Evolutionary conservation across 2,888 invertebrate genomes (phyloP).

Genomic region (Heliconius ismenius): DNA sequence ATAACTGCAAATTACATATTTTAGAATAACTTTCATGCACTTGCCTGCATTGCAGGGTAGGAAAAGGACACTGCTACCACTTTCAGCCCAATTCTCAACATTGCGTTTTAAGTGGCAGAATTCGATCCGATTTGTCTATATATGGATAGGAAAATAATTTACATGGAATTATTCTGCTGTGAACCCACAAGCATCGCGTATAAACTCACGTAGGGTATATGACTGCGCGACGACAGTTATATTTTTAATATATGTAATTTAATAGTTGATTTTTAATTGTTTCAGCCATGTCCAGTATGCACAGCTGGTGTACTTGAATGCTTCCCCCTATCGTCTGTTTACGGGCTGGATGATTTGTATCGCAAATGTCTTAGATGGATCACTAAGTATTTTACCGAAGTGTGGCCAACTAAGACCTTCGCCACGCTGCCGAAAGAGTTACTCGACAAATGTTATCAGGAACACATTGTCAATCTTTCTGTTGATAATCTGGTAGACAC

Average conservation of each 20-base stretch:
- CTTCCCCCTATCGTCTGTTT: slow-evolving; percentile 91
- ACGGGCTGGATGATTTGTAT: slow-evolving; percentile 93
- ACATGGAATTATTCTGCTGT: not conserved
- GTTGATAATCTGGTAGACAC: slow-evolving; percentile 91
- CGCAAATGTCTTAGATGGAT: slow-evolving; percentile 94
- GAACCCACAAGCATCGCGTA: not conserved
- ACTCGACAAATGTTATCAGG: slow-evolving; percentile 91
- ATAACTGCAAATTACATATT: not conserved
- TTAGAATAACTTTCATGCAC: not conserved
- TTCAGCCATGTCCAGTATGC: slow-evolving; percentile 93
- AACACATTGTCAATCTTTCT: slow-evolving; percentile 89
- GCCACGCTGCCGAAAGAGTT: slow-evolving; percentile 91
- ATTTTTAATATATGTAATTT: not conserved
- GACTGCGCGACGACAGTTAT: not conserved
- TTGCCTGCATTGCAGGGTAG: too few relatives aligned
- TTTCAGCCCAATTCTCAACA: not conserved
- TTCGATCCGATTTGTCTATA: not conserved
- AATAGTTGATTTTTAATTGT: slow-evolving; percentile 51
- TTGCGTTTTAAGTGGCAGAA: not conserved
- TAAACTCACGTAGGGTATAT: not conserved
- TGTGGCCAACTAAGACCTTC: slow-evolving; percentile 96
- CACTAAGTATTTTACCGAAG: slow-evolving; percentile 89
- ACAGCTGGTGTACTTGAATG: slow-evolving; percentile 93
- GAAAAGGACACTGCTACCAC: not conserved
- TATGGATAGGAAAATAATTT: too few relatives aligned